Percentiles rank a stretch among this genome's conserved stretches.
Conservation (phyloP, 2,888 invertebrate species). For the Zygogramma bicolorata region DNA sequence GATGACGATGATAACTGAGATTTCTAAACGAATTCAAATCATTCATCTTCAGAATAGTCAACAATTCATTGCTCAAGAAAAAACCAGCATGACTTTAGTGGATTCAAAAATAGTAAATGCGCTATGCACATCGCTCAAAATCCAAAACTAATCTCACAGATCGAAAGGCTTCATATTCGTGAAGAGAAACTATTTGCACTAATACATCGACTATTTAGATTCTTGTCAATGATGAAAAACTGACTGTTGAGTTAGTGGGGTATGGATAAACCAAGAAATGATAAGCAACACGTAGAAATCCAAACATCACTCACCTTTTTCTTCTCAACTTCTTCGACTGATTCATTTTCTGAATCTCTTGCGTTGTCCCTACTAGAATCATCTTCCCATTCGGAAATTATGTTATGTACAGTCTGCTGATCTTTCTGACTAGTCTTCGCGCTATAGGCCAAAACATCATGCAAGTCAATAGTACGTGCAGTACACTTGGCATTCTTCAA, state of each 20-base stretch:
- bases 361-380: slow-evolving; percentile 12
- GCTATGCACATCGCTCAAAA: too few relatives aligned
- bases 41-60: too few relatives aligned
- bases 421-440: neutral
- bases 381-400: slow-evolving; percentile 32
- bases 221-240: too few relatives aligned
- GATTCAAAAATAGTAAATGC: too few relatives aligned
- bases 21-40: too few relatives aligned
- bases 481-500: slow-evolving; percentile 27
- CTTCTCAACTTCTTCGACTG: neutral
- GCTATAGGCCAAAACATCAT: slow-evolving; percentile 25
- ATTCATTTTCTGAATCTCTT: neutral
- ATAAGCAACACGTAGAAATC: neutral
- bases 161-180: too few relatives aligned
- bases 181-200: too few relatives aligned
- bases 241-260: neutral
- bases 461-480: slow-evolving; percentile 28
- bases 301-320: neutral
- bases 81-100: too few relatives aligned
- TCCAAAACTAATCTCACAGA: too few relatives aligned
- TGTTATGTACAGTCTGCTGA: slow-evolving; percentile 12
- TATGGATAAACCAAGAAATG: neutral
- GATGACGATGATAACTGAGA: too few relatives aligned
- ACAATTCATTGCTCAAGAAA: too few relatives aligned
- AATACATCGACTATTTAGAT: too few relatives aligned